These are phyloP conservation scores for Manis javanica DNA, from an alignment of 2,797 vertebrate species.

Conservation along the genomic window DNA sequence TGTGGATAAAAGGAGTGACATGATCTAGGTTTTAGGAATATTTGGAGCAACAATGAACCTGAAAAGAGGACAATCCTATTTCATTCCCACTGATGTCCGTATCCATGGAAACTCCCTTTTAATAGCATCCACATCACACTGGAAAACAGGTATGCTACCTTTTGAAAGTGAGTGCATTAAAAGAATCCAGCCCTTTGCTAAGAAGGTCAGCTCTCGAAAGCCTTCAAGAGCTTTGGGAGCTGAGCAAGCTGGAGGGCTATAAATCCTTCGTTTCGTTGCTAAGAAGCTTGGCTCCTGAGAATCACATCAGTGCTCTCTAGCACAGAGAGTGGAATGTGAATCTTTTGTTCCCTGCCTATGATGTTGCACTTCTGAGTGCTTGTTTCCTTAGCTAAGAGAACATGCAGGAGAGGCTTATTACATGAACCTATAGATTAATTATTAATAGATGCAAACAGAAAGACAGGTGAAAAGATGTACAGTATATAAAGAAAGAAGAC, in stretches of 20 bases:
- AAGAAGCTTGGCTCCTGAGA: conserved; percentile 81
- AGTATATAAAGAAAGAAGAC: conserved; percentile 7
- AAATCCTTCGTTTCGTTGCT: conserved; percentile 82
- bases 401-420: conserved; percentile 70
- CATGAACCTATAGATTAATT: conserved; percentile 81
- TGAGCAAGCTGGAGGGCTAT: conserved; percentile 78
- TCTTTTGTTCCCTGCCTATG: conserved; percentile 79
- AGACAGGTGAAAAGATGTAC: conserved; percentile 57
- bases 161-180: conserved; percentile 83
- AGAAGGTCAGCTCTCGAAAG: conserved; percentile 85
- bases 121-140: conserved; percentile 81
- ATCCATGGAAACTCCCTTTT: conserved; percentile 87
- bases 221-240: conserved; percentile 78
- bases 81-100: conserved; percentile 80
- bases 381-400: conserved; percentile 71
- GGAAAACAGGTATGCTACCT: conserved; percentile 84
- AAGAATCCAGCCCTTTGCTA: conserved; percentile 81
- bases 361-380: conserved; percentile 74
- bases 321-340: conserved; percentile 70
- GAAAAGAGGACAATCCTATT: conserved; percentile 83
- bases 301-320: conserved; percentile 76
- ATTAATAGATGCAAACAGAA: conserved; percentile 73
- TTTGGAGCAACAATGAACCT: conserved; percentile 83
- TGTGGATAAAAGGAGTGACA: conserved; percentile 61
- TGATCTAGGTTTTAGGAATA: conserved; percentile 77